Evolutionary conservation across 2,888 invertebrate species (phyloP), one percentile per base, ranked within the genome.

Genomic region (Endotricha flammealis): DNA sequence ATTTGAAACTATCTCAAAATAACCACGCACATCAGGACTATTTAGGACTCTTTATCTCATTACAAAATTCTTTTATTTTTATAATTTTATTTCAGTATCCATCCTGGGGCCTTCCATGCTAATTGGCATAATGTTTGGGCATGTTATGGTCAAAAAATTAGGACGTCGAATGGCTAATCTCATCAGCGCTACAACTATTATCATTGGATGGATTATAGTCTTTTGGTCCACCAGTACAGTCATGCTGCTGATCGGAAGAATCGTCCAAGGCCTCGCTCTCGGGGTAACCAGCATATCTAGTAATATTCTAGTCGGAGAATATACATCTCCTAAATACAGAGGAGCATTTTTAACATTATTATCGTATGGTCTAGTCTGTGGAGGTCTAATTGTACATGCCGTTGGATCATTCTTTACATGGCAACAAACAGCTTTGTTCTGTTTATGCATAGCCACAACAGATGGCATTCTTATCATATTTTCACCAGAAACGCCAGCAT

Each of bases 401-500:
- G 53, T 92, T 12, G 92, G 92, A 0, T 88, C 88, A 1, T 88
- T 82, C 50, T 54, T 88, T 0, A 53, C 70, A 7, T 91, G 91
- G 91, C 74, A 87, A 50, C 62, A 62, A 0, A 82, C 88, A 2
- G 89, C 90, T 0, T 56, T 88, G 1, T 59, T 89, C n/a, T n/a
- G n/a, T n/a, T n/a, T n/a, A n/a, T n/a, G n/a, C n/a, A n/a, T n/a
- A n/a, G n/a, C n/a, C n/a, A n/a, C n/a, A n/a, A n/a, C n/a, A n/a
- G 2, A 83, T 86, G 35, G 40, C 63, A 3, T 59, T 88, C 2
- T 2, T 20, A 2, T 20, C 61, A 90, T 6, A 8, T 20, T 2
- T 41, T 66, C n/a, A 72, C 90, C 90, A 0, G 92, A 92, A 65
- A 88, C 91, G 3, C 91, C 91, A 0, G 78, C 81, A 34, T 92